Base-by-base conservation (phyloP, 1,140 invertebrate genomes). In the Linepithema humile region DNA sequence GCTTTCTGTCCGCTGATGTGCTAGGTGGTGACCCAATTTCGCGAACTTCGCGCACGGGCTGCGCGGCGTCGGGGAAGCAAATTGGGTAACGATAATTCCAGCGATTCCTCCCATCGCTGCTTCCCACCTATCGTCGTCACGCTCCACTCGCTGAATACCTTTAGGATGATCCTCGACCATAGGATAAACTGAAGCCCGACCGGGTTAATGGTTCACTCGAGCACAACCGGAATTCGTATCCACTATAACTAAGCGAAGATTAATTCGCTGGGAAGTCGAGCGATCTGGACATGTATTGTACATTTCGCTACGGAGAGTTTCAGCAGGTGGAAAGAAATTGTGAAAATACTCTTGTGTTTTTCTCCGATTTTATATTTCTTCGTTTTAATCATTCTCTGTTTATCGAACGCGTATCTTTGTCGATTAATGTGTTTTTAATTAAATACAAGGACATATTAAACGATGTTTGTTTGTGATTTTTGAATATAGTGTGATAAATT, bases 11-110 rank as follows among this genome's bases (percentile, higher is more conserved):
- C 5, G 45, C 45, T 23, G 62, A 12, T 78, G 23, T 7, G 29
- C 57, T 40, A 57, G 64, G 10, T 48, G 74, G n/a, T 87, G 86
- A 87, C 86, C 84, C 65, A 80, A 62, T 85, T 86, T 88, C 84
- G 67, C 65, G 75, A 83, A 78, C 86, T 88, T 86, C 60, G 78
- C 48, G 53, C 35, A 32, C 55, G 48, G 15, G 70, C 40, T 10
- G 35, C 48, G 26, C 23, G 38, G 70, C 38, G 38, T 45, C 57
- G 55, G 57, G 53, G 53, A 72, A 43, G 65, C 64, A 73, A 80
- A 80, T 80, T 70, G 75, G 75, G 64, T 69, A 80, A 80, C 75
- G 75, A 80, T 80, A 80, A 80, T 80, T 80, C 75, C 75, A 80
- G 64, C 64, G 75, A 80, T 80, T 80, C 75, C 75, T 57, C 75